Evolutionary conservation across 2,797 vertebrate genomes (phyloP).

Genomic region (Myioborus melanocephalus): DNA sequence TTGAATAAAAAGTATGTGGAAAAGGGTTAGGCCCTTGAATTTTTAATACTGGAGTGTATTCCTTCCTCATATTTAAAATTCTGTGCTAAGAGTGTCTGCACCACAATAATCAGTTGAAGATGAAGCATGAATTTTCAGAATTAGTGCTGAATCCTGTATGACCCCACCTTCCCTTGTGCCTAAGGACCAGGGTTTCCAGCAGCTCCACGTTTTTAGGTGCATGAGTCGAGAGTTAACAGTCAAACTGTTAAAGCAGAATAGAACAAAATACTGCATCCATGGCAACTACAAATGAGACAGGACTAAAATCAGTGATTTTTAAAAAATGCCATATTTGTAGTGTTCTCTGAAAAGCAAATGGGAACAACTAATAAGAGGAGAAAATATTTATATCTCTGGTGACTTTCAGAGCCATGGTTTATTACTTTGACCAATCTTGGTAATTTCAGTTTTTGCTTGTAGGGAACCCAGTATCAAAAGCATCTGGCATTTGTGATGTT

Average conservation of each 20-base stretch:
- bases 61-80: not conserved
- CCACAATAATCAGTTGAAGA: not conserved
- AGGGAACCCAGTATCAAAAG: not conserved
- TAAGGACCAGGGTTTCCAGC: not conserved
- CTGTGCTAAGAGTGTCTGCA: not conserved
- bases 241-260: not conserved
- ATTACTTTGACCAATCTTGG: not conserved
- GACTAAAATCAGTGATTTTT: not conserved
- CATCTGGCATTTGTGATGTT: not conserved
- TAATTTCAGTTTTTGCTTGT: not conserved
- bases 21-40: not conserved
- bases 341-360: not conserved
- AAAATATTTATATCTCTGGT: not conserved
- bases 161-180: not conserved
- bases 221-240: not conserved
- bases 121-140: not conserved
- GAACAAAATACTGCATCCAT: conserved; percentile 29
- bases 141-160: not conserved
- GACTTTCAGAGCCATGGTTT: not conserved
- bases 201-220: not conserved
- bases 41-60: not conserved
- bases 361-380: not conserved
- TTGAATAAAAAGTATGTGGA: conserved; percentile 11
- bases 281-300: conserved; percentile 30
- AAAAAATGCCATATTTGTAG: not conserved